A percentile compares a stretch with the other conserved stretches of the same genome.
Conservation (phyloP, 2,113 vertebrate genomes). For the Ceyx cyanopectus region DNA sequence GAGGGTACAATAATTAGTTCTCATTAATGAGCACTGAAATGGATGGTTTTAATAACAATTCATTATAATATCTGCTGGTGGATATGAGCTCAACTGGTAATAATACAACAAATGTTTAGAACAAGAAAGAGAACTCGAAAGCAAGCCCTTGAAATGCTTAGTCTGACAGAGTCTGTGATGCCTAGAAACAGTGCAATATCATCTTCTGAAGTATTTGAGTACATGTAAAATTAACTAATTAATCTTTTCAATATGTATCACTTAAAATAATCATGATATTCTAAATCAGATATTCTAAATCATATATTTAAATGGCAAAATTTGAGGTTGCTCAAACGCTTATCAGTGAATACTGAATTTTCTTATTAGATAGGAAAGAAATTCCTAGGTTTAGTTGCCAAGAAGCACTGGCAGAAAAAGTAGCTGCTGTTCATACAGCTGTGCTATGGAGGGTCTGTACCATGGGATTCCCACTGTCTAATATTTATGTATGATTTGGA, state of each 20-base stretch:
- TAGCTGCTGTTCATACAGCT: background rate
- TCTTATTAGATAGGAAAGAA: background rate
- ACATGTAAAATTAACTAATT: background rate
- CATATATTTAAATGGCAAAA: background rate
- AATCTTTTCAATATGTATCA: slow-evolving; percentile 1
- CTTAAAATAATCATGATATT: background rate
- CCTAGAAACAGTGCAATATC: background rate
- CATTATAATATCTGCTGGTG: background rate
- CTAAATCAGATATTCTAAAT: background rate
- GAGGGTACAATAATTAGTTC: background rate
- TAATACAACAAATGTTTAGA: background rate
- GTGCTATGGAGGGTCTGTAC: background rate
- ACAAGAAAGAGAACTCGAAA: background rate
- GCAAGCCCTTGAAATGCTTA: background rate
- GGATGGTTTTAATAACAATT: background rate
- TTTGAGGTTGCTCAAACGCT: background rate
- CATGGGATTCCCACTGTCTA: background rate
- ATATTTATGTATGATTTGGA: background rate
- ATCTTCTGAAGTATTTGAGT: background rate
- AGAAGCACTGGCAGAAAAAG: background rate
- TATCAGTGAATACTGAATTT: background rate
- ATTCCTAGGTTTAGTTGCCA: background rate
- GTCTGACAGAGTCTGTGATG: background rate
- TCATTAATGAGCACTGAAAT: slow-evolving; percentile 3
- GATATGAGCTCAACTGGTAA: background rate